Evolutionary conservation across 1,140 invertebrate genomes (phyloP).

Genomic region (Ditylenchus dipsaci): DNA sequence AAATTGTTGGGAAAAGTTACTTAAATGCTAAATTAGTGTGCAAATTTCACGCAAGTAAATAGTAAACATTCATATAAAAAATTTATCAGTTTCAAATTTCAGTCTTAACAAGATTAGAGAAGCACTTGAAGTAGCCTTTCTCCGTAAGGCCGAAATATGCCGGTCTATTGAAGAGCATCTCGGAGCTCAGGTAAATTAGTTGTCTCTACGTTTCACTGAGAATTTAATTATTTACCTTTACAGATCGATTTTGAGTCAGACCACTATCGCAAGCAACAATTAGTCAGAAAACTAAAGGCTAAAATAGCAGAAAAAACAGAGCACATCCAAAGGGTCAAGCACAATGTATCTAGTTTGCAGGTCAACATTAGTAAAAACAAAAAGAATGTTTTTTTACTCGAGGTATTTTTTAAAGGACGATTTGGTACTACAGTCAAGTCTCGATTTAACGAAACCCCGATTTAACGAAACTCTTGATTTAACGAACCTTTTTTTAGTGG

Average conservation of each 20-base stretch:
- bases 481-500: no score
- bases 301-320: constrained; percentile 19
- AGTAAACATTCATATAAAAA: no score
- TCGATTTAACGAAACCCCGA: no score
- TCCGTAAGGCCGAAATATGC: neutral
- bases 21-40: no score
- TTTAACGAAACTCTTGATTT: no score
- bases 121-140: neutral
- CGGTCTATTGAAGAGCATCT: neutral
- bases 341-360: constrained; percentile 8
- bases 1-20: no score
- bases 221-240: neutral
- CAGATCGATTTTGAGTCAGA: constrained; percentile 23
- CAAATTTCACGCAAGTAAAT: no score
- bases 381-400: constrained; percentile 14
- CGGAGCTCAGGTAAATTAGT: neutral
- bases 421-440: no score
- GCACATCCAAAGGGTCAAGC: constrained; percentile 10
- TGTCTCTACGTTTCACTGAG: neutral
- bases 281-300: constrained; percentile 9
- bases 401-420: constrained; percentile 21
- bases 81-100: neutral
- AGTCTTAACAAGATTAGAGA: neutral
- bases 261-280: constrained; percentile 6
- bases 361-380: constrained; percentile 9